These are phyloP conservation scores for Kryptolebias marmoratus DNA, from an alignment of 2,113 vertebrate species.

Conservation along the genomic window DNA sequence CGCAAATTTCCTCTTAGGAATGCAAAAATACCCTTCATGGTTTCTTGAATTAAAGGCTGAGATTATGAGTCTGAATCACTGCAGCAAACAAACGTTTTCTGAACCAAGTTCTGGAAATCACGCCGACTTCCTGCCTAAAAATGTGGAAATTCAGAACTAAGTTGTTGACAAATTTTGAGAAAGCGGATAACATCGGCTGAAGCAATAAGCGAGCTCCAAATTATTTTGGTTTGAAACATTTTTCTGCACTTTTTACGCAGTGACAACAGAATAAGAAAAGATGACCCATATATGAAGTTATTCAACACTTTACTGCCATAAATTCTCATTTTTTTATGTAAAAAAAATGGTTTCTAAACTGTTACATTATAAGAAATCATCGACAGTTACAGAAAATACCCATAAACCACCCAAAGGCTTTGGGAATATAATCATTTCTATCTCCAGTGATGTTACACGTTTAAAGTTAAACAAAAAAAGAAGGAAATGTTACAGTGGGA, in stretches of 20 bases:
- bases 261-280: conserved; percentile 7
- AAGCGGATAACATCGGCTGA: no score
- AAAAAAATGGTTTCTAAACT: not conserved
- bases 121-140: no score
- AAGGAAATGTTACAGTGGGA: not conserved
- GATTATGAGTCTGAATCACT: no score
- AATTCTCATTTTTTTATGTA: not conserved
- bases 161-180: no score
- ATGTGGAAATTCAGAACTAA: no score
- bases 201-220: not conserved
- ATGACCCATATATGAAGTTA: not conserved
- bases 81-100: no score
- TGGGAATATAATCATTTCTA: not conserved
- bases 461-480: not conserved
- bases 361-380: conserved; percentile 10
- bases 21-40: no score
- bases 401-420: not conserved
- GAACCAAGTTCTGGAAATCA: no score
- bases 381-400: not conserved
- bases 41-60: no score
- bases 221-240: not conserved
- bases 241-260: not conserved
- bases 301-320: conserved; percentile 3
- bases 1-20: no score
- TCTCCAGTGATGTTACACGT: not conserved